Conservation (phyloP, 1,140 invertebrate species). For the Forficula auricularia region DNA sequence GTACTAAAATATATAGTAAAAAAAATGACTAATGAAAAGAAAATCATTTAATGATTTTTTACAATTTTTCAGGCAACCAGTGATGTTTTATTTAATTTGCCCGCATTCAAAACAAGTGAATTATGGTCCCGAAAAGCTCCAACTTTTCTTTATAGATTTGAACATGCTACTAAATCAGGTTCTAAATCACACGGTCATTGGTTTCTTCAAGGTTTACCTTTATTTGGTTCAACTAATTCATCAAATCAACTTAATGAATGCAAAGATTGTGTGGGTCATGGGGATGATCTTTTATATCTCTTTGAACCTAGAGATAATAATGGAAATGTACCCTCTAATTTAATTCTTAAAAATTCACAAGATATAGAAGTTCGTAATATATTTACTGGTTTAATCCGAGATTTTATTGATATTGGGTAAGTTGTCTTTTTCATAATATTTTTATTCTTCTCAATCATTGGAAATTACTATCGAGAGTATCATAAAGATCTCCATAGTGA, state of each 20-base stretch:
- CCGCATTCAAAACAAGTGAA: slow-evolving; percentile 45
- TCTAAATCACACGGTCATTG: slow-evolving; percentile 35
- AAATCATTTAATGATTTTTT: no score
- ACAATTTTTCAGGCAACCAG: slow-evolving; percentile 27
- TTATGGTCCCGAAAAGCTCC: slow-evolving; percentile 39
- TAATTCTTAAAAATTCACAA: slow-evolving; percentile 23
- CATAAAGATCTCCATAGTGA: neutral
- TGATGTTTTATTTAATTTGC: slow-evolving; percentile 53
- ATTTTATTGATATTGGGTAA: slow-evolving; percentile 38
- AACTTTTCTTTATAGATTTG: slow-evolving; percentile 53
- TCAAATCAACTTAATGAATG: neutral
- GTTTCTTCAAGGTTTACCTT: slow-evolving; percentile 40
- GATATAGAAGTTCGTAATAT: slow-evolving; percentile 40
- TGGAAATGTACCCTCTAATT: slow-evolving; percentile 29
- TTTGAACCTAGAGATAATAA: slow-evolving; percentile 41
- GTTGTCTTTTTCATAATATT: neutral
- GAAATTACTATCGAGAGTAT: slow-evolving; percentile 10
- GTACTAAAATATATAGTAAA: no score
- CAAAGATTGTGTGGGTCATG: slow-evolving; percentile 30
- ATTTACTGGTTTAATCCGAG: slow-evolving; percentile 42
- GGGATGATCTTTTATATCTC: slow-evolving; percentile 48
- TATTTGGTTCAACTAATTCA: slow-evolving; percentile 21
- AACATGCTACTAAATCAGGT: slow-evolving; percentile 40
- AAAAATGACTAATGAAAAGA: no score
- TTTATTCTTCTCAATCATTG: neutral